These are phyloP conservation scores for Herpetotheres cachinnans DNA, from an alignment of 2,113 vertebrate genomes.

Conservation along the genomic window DNA sequence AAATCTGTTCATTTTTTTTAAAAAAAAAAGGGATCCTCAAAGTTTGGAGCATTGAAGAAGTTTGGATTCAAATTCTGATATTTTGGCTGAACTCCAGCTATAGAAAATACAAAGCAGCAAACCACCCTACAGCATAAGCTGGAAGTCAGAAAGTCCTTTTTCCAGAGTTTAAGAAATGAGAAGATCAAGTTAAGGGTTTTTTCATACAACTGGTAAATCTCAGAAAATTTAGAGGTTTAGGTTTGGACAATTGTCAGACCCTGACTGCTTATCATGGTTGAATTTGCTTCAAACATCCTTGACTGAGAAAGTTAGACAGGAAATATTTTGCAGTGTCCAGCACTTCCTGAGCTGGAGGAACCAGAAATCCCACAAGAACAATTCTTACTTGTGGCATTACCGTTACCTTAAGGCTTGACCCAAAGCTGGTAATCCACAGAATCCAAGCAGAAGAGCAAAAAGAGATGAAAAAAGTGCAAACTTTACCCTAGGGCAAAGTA, in stretches of 20 bases:
- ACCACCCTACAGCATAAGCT: background rate
- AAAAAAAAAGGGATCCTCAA: background rate
- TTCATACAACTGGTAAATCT: background rate
- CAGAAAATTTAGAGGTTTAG: background rate
- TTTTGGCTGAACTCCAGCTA: background rate
- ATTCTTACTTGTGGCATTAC: background rate
- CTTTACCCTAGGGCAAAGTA: background rate
- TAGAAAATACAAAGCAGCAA: background rate
- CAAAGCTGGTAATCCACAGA: background rate
- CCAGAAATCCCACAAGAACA: background rate
- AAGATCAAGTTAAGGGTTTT: background rate
- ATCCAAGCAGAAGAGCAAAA: background rate
- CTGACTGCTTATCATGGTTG: background rate
- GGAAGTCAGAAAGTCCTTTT: background rate
- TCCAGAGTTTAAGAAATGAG: background rate
- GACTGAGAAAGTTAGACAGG: background rate
- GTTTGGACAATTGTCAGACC: background rate
- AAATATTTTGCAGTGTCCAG: background rate
- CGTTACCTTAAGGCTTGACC: background rate
- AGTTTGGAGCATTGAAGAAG: background rate
- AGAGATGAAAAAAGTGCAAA: background rate
- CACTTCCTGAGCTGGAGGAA: background rate
- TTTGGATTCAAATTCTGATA: background rate
- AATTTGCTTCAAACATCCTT: background rate
- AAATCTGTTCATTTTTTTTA: background rate